Conservation (phyloP, 2,888 invertebrate genomes). For the Orthosia gracilis region DNA sequence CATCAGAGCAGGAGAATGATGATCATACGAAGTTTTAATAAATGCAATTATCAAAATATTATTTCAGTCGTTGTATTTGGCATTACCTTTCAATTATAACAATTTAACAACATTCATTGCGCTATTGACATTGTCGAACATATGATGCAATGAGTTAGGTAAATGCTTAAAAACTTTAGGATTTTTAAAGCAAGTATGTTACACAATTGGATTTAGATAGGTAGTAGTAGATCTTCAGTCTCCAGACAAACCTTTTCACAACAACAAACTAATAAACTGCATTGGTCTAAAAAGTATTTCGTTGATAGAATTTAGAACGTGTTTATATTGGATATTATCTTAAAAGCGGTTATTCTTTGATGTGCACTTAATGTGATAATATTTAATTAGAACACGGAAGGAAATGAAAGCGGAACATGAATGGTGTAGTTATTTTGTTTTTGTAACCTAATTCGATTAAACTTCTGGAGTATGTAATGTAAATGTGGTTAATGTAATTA, state of each 20-base stretch:
- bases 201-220: too few relatives aligned
- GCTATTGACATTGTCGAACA: too few relatives aligned
- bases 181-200: too few relatives aligned
- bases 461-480: slow-evolving; percentile 8
- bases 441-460: slow-evolving; percentile 30
- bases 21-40: too few relatives aligned
- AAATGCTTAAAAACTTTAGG: too few relatives aligned
- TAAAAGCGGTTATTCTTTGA: slow-evolving; percentile 42
- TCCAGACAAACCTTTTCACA: not conserved
- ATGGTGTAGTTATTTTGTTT: slow-evolving; percentile 6
- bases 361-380: slow-evolving; percentile 58
- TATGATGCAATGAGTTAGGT: too few relatives aligned
- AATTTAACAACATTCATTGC: too few relatives aligned
- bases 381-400: slow-evolving; percentile 48
- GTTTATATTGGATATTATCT: slow-evolving; percentile 21
- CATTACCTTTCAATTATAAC: too few relatives aligned
- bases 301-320: slow-evolving; percentile 4
- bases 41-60: too few relatives aligned
- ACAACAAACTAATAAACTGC: slow-evolving; percentile 14
- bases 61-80: too few relatives aligned
- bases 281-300: slow-evolving; percentile 3
- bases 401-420: slow-evolving; percentile 21
- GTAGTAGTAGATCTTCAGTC: not conserved
- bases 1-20: too few relatives aligned
- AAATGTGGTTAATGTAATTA: slow-evolving; percentile 25